A percentile compares a stretch with the other conserved stretches of the same genome.
These are phyloP conservation scores for Nomada fucata DNA, from an alignment of 2,888 invertebrate genomes.

Conservation along the genomic window DNA sequence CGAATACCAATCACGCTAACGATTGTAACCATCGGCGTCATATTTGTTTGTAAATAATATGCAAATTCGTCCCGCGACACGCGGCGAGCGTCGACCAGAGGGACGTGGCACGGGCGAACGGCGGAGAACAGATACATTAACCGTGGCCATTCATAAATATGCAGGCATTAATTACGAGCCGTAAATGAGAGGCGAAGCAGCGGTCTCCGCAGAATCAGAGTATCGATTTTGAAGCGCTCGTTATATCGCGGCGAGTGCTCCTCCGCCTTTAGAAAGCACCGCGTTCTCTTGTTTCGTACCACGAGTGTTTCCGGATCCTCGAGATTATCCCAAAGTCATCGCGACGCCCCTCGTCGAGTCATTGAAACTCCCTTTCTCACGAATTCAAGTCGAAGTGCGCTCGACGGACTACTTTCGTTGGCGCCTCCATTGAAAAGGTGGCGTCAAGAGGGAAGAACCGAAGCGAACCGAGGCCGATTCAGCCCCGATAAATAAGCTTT, in stretches of 20 bases:
- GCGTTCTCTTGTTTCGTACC: background rate
- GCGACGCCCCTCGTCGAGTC: slow-evolving; percentile 17
- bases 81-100: slow-evolving; percentile 1
- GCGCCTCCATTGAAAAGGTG: slow-evolving; percentile 14
- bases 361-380: slow-evolving; percentile 28
- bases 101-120: background rate
- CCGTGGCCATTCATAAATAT: slow-evolving; percentile 51
- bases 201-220: slow-evolving; percentile 13
- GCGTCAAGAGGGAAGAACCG: no score
- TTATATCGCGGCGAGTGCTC: slow-evolving; percentile 41
- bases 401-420: slow-evolving; percentile 19
- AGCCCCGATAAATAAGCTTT: slow-evolving; percentile 8
- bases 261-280: slow-evolving; percentile 12
- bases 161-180: slow-evolving; percentile 53
- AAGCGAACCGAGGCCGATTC: background rate
- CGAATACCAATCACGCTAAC: slow-evolving; percentile 41
- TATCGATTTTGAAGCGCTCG: slow-evolving; percentile 44
- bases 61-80: slow-evolving; percentile 33
- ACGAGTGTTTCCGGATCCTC: slow-evolving; percentile 20
- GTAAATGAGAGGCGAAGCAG: slow-evolving; percentile 28
- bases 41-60: slow-evolving; percentile 59
- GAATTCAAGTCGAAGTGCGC: slow-evolving; percentile 19
- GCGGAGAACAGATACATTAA: slow-evolving; percentile 40
- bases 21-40: slow-evolving; percentile 55
- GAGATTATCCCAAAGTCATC: slow-evolving; percentile 51